A percentile compares a stretch with the other conserved stretches of the same genome.
Conservation (phyloP, 2,888 invertebrate genomes). For the Aspidiotus rigidus region DNA sequence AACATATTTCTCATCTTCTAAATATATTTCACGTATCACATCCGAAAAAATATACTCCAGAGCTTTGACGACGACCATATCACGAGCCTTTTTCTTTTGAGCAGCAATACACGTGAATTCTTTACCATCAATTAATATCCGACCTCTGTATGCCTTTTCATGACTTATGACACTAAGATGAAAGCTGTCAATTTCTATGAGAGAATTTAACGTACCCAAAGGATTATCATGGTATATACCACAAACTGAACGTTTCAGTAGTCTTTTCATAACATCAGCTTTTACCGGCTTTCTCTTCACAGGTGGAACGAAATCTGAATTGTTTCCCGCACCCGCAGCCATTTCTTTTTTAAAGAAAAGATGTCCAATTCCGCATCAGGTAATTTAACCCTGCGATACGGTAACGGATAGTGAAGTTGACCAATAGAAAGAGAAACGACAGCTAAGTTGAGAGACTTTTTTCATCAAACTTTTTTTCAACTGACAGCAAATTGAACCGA, state of each 20-base stretch:
- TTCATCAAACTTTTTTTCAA: too few species aligned
- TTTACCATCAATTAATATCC: neutral
- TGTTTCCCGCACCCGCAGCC: too few species aligned
- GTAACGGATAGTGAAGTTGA: too few species aligned
- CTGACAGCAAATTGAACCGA: too few species aligned
- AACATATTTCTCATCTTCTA: too few species aligned
- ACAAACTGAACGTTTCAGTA: constrained; percentile 14
- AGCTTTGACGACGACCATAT: constrained; percentile 14
- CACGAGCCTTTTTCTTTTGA: constrained; percentile 22
- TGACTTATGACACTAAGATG: neutral
- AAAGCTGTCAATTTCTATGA: constrained; percentile 13
- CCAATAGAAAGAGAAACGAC: too few species aligned
- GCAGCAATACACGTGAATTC: constrained; percentile 6
- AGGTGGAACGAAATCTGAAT: too few species aligned
- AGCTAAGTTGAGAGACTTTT: too few species aligned
- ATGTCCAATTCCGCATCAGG: too few species aligned
- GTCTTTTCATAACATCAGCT: constrained; percentile 15
- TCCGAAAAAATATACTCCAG: constrained; percentile 10
- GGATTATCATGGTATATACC: constrained; percentile 8
- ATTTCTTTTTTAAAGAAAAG: too few species aligned
- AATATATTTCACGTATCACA: neutral
- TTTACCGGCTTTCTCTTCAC: constrained; percentile 1
- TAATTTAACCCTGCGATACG: too few species aligned
- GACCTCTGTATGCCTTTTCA: constrained; percentile 7
- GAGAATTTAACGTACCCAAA: constrained; percentile 2